phyloP scores from a whole-genome alignment of 2,888 invertebrate species.

The Mimas tiliae region DNA sequence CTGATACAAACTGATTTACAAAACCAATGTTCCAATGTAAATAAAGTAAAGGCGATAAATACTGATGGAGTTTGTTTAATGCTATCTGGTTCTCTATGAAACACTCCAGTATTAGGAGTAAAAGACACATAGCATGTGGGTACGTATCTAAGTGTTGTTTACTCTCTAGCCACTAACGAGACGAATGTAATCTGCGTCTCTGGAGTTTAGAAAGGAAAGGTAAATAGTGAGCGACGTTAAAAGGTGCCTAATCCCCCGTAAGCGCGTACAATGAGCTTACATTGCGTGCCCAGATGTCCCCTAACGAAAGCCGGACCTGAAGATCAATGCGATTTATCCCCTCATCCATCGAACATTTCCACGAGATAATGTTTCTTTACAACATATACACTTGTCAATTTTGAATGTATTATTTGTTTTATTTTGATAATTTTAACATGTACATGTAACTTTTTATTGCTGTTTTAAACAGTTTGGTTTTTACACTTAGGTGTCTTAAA shows the following conservation, averaged over 20 bases:
- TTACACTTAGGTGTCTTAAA: too few relatives aligned
- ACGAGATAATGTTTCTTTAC: conserved; percentile 62
- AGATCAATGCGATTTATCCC: conserved; percentile 74
- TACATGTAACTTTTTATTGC: too few relatives aligned
- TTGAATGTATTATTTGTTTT: conserved; percentile 33
- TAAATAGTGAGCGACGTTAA: conserved; percentile 77
- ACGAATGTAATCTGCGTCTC: conserved; percentile 55
- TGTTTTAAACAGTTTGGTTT: too few relatives aligned
- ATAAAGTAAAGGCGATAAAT: not conserved
- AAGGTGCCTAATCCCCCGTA: conserved; percentile 76
- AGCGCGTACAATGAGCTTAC: conserved; percentile 78
- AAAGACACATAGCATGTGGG: conserved; percentile 4
- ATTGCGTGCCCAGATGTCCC: conserved; percentile 66
- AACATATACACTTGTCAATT: conserved; percentile 49
- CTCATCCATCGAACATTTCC: conserved; percentile 55
- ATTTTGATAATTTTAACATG: too few relatives aligned
- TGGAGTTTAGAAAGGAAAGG: conserved; percentile 53
- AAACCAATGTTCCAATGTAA: not conserved
- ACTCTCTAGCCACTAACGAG: conserved; percentile 56
- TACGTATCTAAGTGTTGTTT: conserved; percentile 45
- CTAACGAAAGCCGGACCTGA: conserved; percentile 66
- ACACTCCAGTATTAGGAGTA: conserved; percentile 2
- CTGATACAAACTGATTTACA: not conserved
- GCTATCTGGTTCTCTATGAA: conserved; percentile 1
- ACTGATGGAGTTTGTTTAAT: not conserved